Evolutionary conservation across 2,113 vertebrate genomes (phyloP), one percentile per base, ranked within the genome.

Genomic region (Sinocyclocheilus rhinocerous): DNA sequence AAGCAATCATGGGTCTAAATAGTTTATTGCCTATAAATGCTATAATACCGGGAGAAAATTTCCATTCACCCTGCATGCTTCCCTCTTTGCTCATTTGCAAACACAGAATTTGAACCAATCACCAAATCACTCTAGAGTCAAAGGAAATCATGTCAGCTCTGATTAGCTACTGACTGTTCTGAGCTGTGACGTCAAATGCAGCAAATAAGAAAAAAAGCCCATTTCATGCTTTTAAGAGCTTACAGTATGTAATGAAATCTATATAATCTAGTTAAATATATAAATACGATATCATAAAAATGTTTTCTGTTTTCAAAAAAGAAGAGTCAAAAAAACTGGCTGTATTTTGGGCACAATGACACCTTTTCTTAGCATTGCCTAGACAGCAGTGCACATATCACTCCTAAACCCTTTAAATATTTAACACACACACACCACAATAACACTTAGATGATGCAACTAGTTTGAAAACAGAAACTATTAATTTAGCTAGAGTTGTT

Each of bases 401-500:
- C 52, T 69, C 80, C 10, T 88, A 69, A 84, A 83, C 65, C 85
- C 83, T 88, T 92, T 86, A 90, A 91, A 93, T 90, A 93, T 92
- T 90, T 86, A 91, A 89, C 84, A 92, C 63, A 81, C 88, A 92
- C 55, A 81, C 88, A 87, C 85, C 88, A 91, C 89, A 92, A 93
- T 86, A 90, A 91, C 87, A 83, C 88, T 84, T 87, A 84, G 87
- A 89, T 93, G 93, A 93, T 93, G 93, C 87, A 93, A 92, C 79
- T 87, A 75, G 84, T 87, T 92, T 90, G 90, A 93, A 94, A 94
- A 93, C 82, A 87, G 83, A 90, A 93, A 86, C 87, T 84, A 90
- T 94, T 92, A 91, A 89, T 88, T 87, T 92, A 84, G 89, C 88
- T 45, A 88, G 89, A 92, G 86, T 55, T 80, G 90, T 86, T 91